A percentile compares a stretch with the other conserved stretches of the same genome.
phyloP scores from a whole-genome alignment of 2,797 vertebrate species.

The Brachymystax lenok region DNA sequence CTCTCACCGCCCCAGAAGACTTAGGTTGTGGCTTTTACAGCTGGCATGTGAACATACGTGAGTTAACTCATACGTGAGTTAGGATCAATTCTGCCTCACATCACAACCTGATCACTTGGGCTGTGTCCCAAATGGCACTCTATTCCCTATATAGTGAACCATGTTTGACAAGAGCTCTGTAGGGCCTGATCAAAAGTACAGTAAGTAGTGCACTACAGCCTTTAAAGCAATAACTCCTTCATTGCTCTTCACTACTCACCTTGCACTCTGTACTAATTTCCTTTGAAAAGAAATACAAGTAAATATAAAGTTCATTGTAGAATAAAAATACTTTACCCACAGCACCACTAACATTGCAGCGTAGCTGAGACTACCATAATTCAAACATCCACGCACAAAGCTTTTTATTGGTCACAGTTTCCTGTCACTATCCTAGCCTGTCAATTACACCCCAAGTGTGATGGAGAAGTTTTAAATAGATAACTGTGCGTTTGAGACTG shows the following conservation, averaged over 20 bases:
- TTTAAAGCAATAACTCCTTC: background rate
- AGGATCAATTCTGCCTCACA: background rate
- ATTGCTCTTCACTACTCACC: background rate
- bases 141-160: background rate
- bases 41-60: constrained; percentile 15
- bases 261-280: background rate
- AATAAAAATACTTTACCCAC: background rate
- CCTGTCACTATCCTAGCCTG: too few species aligned
- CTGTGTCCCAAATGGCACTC: background rate
- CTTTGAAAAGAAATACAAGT: background rate
- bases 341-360: background rate
- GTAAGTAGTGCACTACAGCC: too few species aligned
- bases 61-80: background rate
- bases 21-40: constrained; percentile 43
- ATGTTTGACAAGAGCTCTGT: background rate
- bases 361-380: too few species aligned
- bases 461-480: too few species aligned
- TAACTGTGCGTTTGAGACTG: too few species aligned
- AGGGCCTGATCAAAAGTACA: background rate
- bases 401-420: too few species aligned
- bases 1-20: constrained; percentile 25
- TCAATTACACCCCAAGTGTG: too few species aligned
- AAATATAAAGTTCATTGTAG: background rate
- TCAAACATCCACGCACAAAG: too few species aligned
- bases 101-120: background rate